Evolutionary conservation across 2,797 vertebrate species (phyloP).

Genomic region (Gymnocypris eckloni): DNA sequence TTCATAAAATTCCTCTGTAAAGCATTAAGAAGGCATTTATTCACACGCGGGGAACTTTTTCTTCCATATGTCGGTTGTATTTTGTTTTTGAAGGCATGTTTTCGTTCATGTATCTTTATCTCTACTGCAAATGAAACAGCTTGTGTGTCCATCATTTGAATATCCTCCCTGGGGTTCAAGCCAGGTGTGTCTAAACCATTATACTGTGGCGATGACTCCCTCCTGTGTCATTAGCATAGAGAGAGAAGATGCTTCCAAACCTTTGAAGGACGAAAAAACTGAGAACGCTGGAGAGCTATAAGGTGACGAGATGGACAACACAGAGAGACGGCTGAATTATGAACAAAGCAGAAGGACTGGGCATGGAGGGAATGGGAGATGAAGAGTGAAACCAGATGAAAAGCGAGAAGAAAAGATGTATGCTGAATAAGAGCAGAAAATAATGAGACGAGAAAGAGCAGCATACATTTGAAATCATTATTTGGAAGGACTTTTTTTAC

Average conservation of each 20-base stretch:
- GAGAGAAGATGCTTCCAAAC: constrained; percentile 14
- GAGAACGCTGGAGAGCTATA: background rate
- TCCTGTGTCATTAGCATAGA: constrained; percentile 42
- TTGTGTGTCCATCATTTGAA: constrained; percentile 40
- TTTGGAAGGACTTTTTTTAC: background rate
- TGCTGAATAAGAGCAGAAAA: constrained; percentile 1
- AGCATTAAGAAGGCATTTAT: constrained; percentile 9
- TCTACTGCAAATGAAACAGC: constrained; percentile 33
- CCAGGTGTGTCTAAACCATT: constrained; percentile 45
- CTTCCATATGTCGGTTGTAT: background rate
- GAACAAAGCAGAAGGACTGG: background rate
- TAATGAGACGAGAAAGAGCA: constrained; percentile 14
- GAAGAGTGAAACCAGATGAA: constrained; percentile 25
- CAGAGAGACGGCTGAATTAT: background rate
- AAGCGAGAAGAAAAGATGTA: background rate
- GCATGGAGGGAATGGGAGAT: background rate
- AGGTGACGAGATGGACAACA: background rate
- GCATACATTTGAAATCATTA: background rate
- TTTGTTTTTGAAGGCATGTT: constrained; percentile 7
- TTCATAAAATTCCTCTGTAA: background rate
- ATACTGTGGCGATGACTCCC: constrained; percentile 19
- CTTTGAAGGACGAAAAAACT: constrained; percentile 15
- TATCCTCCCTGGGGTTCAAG: constrained; percentile 22
- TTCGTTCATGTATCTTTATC: constrained; percentile 22
- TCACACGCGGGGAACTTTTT: background rate